A percentile compares a stretch with the other conserved stretches of the same genome.
These are phyloP conservation scores for Amphiura filiformis DNA, from an alignment of 35 echinoderm and acorn worm species.

Conservation along the genomic window DNA sequence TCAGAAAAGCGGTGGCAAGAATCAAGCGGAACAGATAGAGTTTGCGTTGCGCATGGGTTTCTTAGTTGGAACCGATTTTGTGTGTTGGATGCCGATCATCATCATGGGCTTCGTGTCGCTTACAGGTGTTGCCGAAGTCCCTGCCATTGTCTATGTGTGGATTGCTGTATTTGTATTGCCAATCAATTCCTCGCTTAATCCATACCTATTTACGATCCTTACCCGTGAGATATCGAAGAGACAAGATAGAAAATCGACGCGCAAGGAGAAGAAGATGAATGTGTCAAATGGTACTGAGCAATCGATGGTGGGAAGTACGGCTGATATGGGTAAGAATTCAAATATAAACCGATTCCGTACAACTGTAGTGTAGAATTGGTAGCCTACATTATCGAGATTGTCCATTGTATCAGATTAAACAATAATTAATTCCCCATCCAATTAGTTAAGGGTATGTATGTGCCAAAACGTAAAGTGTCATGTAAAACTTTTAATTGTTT, in stretches of 20 bases:
- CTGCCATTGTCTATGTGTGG: conserved; percentile 46
- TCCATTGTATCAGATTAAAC: too few relatives aligned
- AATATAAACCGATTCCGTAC: too few relatives aligned
- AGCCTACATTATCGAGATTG: too few relatives aligned
- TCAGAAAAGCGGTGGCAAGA: background rate
- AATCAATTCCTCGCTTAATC: conserved; percentile 65
- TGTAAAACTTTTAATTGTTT: too few relatives aligned
- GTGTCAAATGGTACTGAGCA: too few relatives aligned
- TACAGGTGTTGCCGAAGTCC: conserved; percentile 10
- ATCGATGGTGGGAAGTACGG: too few relatives aligned
- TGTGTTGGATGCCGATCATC: conserved; percentile 81
- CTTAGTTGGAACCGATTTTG: conserved; percentile 68
- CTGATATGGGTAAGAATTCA: too few relatives aligned
- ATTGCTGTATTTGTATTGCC: conserved; percentile 56
- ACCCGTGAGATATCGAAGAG: background rate
- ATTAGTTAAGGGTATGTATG: too few relatives aligned
- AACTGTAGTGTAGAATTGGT: too few relatives aligned
- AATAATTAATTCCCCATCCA: too few relatives aligned
- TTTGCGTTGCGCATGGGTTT: conserved; percentile 64
- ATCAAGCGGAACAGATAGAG: conserved; percentile 43
- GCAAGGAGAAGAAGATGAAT: too few relatives aligned
- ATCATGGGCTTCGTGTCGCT: conserved; percentile 52
- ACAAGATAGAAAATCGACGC: background rate
- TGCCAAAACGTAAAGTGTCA: too few relatives aligned
- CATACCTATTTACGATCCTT: conserved; percentile 48